Base-by-base conservation (phyloP, 2,797 vertebrate genomes). In the Halcyon chelicuti region DNA sequence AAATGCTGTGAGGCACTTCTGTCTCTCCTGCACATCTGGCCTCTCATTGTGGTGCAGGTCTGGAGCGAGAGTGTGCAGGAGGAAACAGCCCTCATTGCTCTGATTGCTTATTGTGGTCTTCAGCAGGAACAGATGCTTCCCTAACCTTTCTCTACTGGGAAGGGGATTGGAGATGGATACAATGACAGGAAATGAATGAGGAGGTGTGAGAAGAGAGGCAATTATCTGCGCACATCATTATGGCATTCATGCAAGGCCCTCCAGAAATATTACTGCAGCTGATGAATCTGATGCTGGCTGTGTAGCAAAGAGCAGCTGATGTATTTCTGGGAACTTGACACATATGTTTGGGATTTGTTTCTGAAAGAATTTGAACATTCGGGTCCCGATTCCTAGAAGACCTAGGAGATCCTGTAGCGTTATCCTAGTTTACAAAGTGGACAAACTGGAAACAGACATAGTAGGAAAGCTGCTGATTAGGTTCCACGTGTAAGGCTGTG, bases 71-170 rank as follows among this genome's bases (percentile, higher is more conserved):
- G 31, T 4, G 35, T 60, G 44, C 52, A 26, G 52, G 44, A 85
- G 83, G 93, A 95, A 96, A 55, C 51, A 58, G 57, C 51, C 39
- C 21, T 89, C 7, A 6, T 58, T 35, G 25, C 12, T 91, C 52
- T 39, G 33, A 47, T 58, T 52, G 84, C 46, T 79, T 12, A 1
- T 49, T 86, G 57, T 83, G 75, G 35, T 67, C 31, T 76, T 60
- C 60, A 39, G 49, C 37, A 65, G 26, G n/a, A 93, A 49, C 90
- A 96, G 95, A 68, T 77, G 86, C 74, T 95, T 95, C 77, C 92
- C 83, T 88, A 39, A 39, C 15, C 7, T 16, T 70, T 46, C 33
- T 75, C 70, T 77, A 2, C 35, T 63, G 81, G 51, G 65, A 72
- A 67, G 21, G 16, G 58, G 35, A 13, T 44, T 86, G 37, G 68